Conservation (phyloP, 2,888 invertebrate genomes). For the Sipha maydis region DNA sequence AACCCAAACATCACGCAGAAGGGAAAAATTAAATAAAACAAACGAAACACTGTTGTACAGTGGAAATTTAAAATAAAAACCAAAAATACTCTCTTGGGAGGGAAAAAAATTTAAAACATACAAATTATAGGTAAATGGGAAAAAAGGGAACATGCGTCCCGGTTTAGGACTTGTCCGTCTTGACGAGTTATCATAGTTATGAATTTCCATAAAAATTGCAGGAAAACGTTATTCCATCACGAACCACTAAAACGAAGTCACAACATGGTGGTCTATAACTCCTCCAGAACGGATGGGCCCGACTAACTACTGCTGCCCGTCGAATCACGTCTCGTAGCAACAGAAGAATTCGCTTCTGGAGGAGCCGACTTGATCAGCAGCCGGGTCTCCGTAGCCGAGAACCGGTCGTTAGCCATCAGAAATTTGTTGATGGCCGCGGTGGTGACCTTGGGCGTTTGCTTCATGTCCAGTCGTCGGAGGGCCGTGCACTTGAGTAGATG, state of each 20-base stretch:
- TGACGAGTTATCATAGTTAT: not conserved
- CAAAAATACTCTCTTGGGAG: not conserved
- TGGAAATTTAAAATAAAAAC: not conserved
- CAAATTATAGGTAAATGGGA: not conserved
- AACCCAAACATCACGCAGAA: not conserved
- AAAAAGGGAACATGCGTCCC: not conserved
- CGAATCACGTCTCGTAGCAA: constrained; percentile 16
- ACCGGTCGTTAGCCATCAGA: constrained; percentile 68
- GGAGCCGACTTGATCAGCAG: constrained; percentile 16
- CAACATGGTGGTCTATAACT: no score
- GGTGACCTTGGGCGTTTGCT: constrained; percentile 83
- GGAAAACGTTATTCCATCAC: not conserved
- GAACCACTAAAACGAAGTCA: not conserved
- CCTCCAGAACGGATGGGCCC: no score
- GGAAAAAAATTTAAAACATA: not conserved
- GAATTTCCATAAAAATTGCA: not conserved
- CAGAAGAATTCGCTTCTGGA: no score
- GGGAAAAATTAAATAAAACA: not conserved
- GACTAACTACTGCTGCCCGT: constrained; percentile 1
- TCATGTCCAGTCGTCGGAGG: constrained; percentile 78
- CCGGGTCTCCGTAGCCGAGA: constrained; percentile 38
- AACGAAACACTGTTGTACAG: no score
- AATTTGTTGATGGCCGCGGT: constrained; percentile 86
- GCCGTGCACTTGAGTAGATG: constrained; percentile 77
- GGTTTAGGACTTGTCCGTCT: not conserved